Conservation (phyloP, 2,797 vertebrate species). For the Leuciscus waleckii region DNA sequence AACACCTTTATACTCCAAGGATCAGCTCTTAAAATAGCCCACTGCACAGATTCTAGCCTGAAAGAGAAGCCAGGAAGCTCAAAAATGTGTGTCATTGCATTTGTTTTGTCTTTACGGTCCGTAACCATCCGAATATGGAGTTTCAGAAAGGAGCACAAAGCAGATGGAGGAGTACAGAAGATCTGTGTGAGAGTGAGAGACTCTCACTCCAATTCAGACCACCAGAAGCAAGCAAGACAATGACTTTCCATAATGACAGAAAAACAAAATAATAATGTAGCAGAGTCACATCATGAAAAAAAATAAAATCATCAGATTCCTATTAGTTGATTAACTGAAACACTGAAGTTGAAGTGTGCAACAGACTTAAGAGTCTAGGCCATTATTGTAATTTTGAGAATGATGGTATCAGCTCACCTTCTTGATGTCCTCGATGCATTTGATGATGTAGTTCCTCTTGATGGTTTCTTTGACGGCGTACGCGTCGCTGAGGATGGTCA, state of each 20-base stretch:
- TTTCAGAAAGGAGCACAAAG: constrained; percentile 24
- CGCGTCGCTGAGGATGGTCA: constrained; percentile 96
- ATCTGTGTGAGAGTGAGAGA: constrained; percentile 22
- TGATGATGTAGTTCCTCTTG: constrained; percentile 97
- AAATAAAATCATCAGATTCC: neutral
- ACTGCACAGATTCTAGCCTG: constrained; percentile 35
- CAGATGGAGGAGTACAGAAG: neutral
- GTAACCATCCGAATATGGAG: constrained; percentile 3
- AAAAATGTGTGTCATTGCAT: constrained; percentile 4
- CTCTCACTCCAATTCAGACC: constrained; percentile 21
- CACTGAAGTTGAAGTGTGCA: neutral
- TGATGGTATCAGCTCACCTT: constrained; percentile 81
- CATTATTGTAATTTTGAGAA: neutral
- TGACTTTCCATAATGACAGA: neutral
- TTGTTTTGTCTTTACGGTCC: neutral
- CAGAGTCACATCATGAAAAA: neutral
- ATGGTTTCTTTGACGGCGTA: constrained; percentile 96
- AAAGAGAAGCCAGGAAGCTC: constrained; percentile 32
- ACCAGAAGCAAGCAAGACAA: constrained; percentile 43
- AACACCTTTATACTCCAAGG: constrained; percentile 49
- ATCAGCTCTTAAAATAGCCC: constrained; percentile 51
- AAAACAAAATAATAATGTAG: neutral
- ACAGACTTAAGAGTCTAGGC: neutral
- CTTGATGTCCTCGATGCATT: constrained; percentile 99
- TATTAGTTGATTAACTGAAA: neutral